A percentile compares a stretch with the other conserved stretches of the same genome.
phyloP scores from a whole-genome alignment of 2,797 vertebrate species.

The Xenopus petersii region DNA sequence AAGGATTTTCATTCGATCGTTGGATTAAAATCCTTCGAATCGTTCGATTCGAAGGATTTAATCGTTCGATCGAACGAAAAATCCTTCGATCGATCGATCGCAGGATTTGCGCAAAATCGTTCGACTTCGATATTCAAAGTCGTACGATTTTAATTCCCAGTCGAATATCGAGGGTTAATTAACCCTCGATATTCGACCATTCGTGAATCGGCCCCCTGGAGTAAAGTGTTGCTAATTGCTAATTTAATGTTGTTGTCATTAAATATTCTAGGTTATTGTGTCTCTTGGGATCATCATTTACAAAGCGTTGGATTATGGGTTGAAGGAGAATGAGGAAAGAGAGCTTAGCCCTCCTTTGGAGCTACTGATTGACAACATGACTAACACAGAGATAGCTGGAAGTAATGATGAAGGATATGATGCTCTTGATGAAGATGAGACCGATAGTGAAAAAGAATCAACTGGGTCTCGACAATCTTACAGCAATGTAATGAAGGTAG shows the following conservation, averaged over 20 bases:
- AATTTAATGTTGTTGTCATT: not conserved
- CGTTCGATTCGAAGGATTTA: too few species aligned
- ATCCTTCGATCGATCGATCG: too few species aligned
- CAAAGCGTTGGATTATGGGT: constrained; percentile 94
- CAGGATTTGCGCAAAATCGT: too few species aligned
- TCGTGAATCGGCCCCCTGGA: too few species aligned
- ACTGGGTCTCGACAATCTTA: constrained; percentile 73
- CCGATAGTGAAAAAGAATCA: constrained; percentile 63
- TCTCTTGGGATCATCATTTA: constrained; percentile 96
- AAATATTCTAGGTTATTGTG: constrained; percentile 78
- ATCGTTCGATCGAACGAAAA: too few species aligned
- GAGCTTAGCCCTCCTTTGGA: constrained; percentile 93
- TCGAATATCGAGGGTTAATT: too few species aligned
- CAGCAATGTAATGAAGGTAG: constrained; percentile 88
- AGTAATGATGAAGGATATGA: constrained; percentile 91
- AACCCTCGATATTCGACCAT: too few species aligned
- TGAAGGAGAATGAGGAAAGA: constrained; percentile 94
- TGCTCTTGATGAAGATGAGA: constrained; percentile 84
- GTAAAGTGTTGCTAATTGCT: too few species aligned
- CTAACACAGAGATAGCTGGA: constrained; percentile 79
- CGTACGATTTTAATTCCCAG: too few species aligned
- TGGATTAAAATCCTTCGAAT: too few species aligned
- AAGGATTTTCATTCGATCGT: too few species aligned
- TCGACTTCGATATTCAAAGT: too few species aligned
- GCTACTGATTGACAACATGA: constrained; percentile 94